Evolutionary conservation across 2,888 invertebrate species (phyloP).

Genomic region (Troides helena): DNA sequence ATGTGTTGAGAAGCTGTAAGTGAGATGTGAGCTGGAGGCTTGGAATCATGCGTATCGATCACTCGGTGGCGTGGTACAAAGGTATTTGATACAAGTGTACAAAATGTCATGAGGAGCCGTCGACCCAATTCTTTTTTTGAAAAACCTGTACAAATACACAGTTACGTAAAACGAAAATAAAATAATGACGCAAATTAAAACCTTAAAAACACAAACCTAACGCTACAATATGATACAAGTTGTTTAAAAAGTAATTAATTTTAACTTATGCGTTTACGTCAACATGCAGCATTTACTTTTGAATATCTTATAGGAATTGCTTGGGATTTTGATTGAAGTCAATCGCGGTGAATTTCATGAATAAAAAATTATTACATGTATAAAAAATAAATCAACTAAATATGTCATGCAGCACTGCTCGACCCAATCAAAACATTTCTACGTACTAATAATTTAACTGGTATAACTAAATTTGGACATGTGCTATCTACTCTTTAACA

Average conservation of each 20-base stretch:
- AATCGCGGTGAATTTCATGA: slow-evolving; percentile 36
- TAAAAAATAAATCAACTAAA: slow-evolving; percentile 43
- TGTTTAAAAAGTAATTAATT: slow-evolving; percentile 32
- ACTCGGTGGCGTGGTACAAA: slow-evolving; percentile 80
- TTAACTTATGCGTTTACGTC: slow-evolving; percentile 43
- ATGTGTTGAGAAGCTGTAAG: slow-evolving; percentile 78
- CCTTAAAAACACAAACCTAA: slow-evolving; percentile 33
- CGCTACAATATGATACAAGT: slow-evolving; percentile 34
- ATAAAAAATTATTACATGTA: slow-evolving; percentile 30
- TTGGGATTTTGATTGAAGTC: slow-evolving; percentile 31
- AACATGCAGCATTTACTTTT: slow-evolving; percentile 59
- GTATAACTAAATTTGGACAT: slow-evolving; percentile 45
- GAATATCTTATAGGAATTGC: slow-evolving; percentile 26
- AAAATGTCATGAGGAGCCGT: slow-evolving; percentile 64
- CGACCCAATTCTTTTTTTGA: slow-evolving; percentile 36
- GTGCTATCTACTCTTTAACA: slow-evolving; percentile 48
- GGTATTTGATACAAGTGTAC: slow-evolving; percentile 72
- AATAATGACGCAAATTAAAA: slow-evolving; percentile 37
- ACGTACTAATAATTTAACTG: slow-evolving; percentile 65
- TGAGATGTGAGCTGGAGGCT: slow-evolving; percentile 79
- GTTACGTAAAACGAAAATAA: slow-evolving; percentile 34
- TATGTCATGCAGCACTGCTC: slow-evolving; percentile 68
- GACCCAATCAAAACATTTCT: slow-evolving; percentile 65
- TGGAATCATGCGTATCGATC: slow-evolving; percentile 78
- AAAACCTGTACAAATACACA: slow-evolving; percentile 36